Evolutionary conservation across 2,888 invertebrate genomes (phyloP).

Genomic region (Cosmia pyralina): DNA sequence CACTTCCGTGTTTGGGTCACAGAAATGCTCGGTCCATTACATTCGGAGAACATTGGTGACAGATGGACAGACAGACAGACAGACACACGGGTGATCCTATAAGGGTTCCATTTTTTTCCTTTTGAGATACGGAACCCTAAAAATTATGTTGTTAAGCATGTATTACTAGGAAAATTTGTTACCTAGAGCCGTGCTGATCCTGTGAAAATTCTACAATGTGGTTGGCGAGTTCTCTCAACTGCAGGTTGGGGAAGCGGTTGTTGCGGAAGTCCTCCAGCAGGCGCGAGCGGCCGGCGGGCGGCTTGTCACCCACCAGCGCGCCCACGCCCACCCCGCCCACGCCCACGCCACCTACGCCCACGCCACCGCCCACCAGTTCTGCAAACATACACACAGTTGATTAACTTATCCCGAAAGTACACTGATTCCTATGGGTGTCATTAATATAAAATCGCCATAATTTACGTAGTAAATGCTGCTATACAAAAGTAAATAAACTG

Average conservation of each 20-base stretch:
- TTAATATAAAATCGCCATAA: constrained; percentile 17
- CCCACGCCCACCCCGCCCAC: constrained; percentile 75
- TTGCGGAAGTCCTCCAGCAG: constrained; percentile 98
- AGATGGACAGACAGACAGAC: too few species aligned
- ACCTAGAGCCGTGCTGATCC: constrained; percentile 99
- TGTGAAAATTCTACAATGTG: constrained; percentile 99
- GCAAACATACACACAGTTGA: constrained; percentile 58
- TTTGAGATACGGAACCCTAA: too few species aligned
- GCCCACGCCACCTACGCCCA: constrained; percentile 80
- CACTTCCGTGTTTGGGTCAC: too few species aligned
- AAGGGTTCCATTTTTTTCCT: too few species aligned
- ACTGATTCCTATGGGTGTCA: constrained; percentile 10
- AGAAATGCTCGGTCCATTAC: too few species aligned
- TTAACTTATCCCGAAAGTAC: constrained; percentile 7
- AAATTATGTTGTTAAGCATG: background rate
- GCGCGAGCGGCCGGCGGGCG: constrained; percentile 94
- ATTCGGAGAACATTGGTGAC: too few species aligned
- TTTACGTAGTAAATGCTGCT: constrained; percentile 21
- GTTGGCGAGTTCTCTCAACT: constrained; percentile 97
- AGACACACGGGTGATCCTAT: too few species aligned
- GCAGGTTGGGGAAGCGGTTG: constrained; percentile 96
- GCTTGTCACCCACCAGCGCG: constrained; percentile 85
- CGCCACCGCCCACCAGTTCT: constrained; percentile 85
- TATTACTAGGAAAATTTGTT: constrained; percentile 1
- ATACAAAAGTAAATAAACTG: constrained; percentile 7